phyloP scores from a whole-genome alignment of 2,113 vertebrate genomes.

The Progne subis region DNA sequence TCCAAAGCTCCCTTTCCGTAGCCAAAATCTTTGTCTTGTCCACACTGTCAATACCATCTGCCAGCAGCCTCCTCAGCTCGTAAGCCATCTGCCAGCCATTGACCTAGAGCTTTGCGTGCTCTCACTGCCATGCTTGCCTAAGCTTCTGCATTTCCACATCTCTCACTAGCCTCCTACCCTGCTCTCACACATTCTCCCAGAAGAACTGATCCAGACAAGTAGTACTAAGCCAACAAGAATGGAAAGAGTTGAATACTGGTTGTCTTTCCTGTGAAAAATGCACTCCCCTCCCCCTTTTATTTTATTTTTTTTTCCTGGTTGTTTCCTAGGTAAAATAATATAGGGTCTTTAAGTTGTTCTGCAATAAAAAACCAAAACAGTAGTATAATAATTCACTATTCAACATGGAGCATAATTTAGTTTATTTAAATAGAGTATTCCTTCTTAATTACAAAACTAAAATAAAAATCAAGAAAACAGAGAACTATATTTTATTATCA shows the following conservation, averaged over 20 bases:
- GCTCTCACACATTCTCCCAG: constrained; percentile 52
- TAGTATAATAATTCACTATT: neutral
- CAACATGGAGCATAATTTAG: neutral
- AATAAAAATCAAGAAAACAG: neutral
- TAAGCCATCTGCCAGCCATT: constrained; percentile 78
- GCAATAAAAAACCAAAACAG: neutral
- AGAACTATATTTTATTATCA: neutral
- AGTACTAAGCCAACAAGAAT: constrained; percentile 34
- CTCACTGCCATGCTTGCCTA: constrained; percentile 51
- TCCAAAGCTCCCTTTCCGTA: constrained; percentile 62
- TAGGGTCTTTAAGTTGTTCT: neutral
- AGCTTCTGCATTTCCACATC: constrained; percentile 50
- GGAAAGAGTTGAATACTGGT: constrained; percentile 21
- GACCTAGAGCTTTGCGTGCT: constrained; percentile 68
- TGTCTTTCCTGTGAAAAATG: neutral
- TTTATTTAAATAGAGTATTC: neutral
- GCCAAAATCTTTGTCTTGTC: constrained; percentile 75
- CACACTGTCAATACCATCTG: constrained; percentile 79
- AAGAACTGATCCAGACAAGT: constrained; percentile 37
- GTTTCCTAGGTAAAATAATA: neutral
- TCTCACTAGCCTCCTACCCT: constrained; percentile 43
- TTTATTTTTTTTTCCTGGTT: neutral
- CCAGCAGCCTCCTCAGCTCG: constrained; percentile 70
- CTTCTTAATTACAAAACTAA: neutral
- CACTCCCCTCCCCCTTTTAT: too few relatives aligned